These are phyloP conservation scores for Orchesellides sinensis DNA, from an alignment of 2,888 invertebrate genomes.

Conservation along the genomic window DNA sequence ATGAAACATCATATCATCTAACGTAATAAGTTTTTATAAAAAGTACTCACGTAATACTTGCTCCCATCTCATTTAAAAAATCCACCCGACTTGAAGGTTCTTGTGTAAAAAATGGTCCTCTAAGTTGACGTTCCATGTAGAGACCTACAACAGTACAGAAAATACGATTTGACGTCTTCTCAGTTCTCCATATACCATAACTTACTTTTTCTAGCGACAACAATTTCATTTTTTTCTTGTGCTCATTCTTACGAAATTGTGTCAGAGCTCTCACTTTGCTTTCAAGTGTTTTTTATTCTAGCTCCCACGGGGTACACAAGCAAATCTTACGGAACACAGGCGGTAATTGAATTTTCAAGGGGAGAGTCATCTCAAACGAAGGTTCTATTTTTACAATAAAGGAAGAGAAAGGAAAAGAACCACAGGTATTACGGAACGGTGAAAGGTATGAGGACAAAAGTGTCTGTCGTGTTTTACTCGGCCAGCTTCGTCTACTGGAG, in stretches of 20 bases:
- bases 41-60: slow-evolving; percentile 69
- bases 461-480: too few relatives aligned
- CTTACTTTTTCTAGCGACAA: background rate
- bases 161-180: slow-evolving; percentile 11
- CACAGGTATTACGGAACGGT: background rate
- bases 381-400: background rate
- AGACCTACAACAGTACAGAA: slow-evolving; percentile 51
- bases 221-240: slow-evolving; percentile 19
- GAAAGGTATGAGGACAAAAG: too few relatives aligned
- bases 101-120: slow-evolving; percentile 68
- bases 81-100: slow-evolving; percentile 73
- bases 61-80: slow-evolving; percentile 73
- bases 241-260: slow-evolving; percentile 20
- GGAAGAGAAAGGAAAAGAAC: slow-evolving; percentile 5
- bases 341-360: slow-evolving; percentile 54
- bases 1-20: too few relatives aligned
- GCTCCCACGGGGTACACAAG: slow-evolving; percentile 14
- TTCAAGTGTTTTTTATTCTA: slow-evolving; percentile 15
- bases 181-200: background rate
- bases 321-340: slow-evolving; percentile 30
- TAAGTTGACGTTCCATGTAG: slow-evolving; percentile 58
- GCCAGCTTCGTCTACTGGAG: too few relatives aligned
- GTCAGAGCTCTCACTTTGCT: slow-evolving; percentile 1
- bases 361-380: slow-evolving; percentile 24
- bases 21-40: too few relatives aligned